Conservation (phyloP, 2,797 vertebrate genomes). For the Pseudomugil gertrudae region DNA sequence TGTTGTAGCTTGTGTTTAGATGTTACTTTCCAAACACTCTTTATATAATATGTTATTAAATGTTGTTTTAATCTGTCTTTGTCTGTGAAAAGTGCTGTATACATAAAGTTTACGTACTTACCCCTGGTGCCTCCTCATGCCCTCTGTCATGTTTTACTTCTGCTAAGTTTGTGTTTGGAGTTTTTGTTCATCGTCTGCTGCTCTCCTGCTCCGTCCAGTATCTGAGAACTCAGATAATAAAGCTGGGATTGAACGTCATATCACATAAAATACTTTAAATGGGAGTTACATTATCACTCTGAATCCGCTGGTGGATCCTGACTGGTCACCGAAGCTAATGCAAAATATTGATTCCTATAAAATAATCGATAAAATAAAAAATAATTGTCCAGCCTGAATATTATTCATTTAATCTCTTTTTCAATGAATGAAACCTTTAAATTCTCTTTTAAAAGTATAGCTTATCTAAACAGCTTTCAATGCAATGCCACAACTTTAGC, state of each 20-base stretch:
- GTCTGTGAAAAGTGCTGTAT: no score
- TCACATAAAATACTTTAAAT: background rate
- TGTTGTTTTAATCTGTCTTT: no score
- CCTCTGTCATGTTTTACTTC: background rate
- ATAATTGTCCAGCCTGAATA: no score
- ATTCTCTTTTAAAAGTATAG: conserved; percentile 51
- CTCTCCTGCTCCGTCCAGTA: background rate
- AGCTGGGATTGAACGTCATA: background rate
- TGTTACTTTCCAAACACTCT: no score
- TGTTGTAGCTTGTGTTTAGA: no score
- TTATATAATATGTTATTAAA: no score
- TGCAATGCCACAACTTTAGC: conserved; percentile 25
- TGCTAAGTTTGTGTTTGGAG: background rate
- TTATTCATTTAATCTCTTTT: conserved; percentile 60
- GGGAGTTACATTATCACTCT: background rate
- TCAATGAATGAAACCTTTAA: conserved; percentile 54
- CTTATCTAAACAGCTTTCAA: conserved; percentile 42
- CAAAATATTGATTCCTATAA: no score
- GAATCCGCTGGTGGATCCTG: conserved; percentile 8
- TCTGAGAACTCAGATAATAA: background rate
- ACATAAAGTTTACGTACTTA: no score
- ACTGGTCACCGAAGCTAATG: no score
- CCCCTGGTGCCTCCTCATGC: no score
- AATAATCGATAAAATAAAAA: no score
- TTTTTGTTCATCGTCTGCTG: no score